Evolutionary conservation across 1,140 invertebrate species (phyloP), one percentile per base, ranked within the genome.

Genomic region (Drosophila nigromelanica): DNA sequence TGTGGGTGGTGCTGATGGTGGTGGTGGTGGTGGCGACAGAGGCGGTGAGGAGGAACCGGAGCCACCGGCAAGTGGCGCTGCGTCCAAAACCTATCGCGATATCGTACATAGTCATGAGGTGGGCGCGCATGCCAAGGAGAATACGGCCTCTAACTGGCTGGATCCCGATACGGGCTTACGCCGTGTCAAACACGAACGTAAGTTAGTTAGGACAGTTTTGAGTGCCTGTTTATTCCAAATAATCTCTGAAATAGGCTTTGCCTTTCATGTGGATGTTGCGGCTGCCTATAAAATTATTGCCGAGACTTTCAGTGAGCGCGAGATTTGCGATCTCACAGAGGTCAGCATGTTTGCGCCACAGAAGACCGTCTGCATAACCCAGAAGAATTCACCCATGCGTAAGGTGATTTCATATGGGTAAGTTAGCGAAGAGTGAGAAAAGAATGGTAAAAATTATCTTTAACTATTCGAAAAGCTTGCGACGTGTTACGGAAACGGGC

Each of bases 391-490:
- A 18, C 94, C 94, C 0, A 94, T 94, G 87, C 93, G 93, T n/a
- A 94, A 95, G 86, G 92, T 94, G 55, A 89, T 95, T 6, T 93
- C 93, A 63, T 93, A 94, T 69, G 94, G 94, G 94, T 95, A 90
- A 91, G 89, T 81, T 11, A 12, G 1, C 0, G 3, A 1, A 45
- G 2, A 2, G 4, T 2, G 24, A 18, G 1, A 0, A 3, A 10
- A 56, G 5, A 12, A 7, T 6, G 4, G 15, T 14, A 24, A 30
- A 54, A 27, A 35, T 39, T n/a, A 45, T 11, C 14, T 48, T 30
- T 2, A 47, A 67, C 5, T 30, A 42, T 67, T 45, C 52, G 6
- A 11, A n/a, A 67, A 94, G 93, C 3, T 85, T 94, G 4, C 86
- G 93, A 4, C 92, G 92, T 51, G 92, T 93, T 18, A 90, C 86